Conservation (phyloP, 2,113 vertebrate species). For the Noctilio leporinus region DNA sequence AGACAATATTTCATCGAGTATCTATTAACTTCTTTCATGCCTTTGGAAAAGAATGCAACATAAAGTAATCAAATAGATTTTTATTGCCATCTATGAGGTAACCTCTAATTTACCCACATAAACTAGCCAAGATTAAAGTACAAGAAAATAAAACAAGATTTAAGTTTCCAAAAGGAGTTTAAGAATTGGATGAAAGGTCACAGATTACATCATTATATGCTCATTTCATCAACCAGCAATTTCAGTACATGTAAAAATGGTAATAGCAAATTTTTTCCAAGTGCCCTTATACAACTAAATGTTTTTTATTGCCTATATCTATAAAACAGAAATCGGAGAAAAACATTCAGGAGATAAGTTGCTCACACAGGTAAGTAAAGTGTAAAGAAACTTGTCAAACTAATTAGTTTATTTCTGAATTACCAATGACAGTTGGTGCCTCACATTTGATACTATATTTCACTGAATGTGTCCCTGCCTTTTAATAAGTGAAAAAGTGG, state of each 20-base stretch:
- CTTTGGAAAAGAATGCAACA: background rate
- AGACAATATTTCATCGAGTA: background rate
- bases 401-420: background rate
- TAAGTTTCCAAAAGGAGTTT: background rate
- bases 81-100: background rate
- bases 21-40: background rate
- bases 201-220: background rate
- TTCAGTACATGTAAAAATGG: background rate
- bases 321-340: slow-evolving; percentile 32
- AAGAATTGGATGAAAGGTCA: background rate
- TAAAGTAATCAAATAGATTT: background rate
- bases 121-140: background rate
- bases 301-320: background rate
- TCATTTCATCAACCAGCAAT: background rate
- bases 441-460: background rate
- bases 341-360: slow-evolving; percentile 7
- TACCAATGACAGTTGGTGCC: background rate
- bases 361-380: background rate
- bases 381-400: slow-evolving; percentile 33
- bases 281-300: background rate
- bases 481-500: slow-evolving; percentile 45
- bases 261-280: slow-evolving; percentile 14
- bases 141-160: background rate
- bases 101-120: background rate
- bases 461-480: background rate